These are phyloP conservation scores for Phyllotis vaccarum DNA, from an alignment of 2,797 vertebrate species.

Conservation along the genomic window DNA sequence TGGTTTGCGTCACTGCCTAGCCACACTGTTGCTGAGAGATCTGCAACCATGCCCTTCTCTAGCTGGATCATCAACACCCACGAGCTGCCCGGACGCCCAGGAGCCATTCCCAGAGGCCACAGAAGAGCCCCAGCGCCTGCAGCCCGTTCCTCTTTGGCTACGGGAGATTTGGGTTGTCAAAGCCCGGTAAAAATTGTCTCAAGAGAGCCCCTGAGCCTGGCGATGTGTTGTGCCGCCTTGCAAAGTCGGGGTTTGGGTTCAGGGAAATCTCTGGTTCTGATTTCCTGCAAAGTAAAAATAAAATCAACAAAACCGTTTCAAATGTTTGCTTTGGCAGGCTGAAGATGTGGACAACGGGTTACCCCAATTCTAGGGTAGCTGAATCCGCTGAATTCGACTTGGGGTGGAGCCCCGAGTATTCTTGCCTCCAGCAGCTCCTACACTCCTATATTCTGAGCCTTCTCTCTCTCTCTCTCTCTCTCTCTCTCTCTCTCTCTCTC, in stretches of 20 bases:
- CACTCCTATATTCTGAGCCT: not conserved
- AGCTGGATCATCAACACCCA: not conserved
- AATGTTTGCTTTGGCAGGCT: slow-evolving; percentile 4
- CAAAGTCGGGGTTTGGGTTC: not conserved
- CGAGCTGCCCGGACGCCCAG: not conserved
- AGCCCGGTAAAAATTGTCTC: not conserved
- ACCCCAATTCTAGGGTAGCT: not conserved
- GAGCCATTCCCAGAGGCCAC: slow-evolving; percentile 38
- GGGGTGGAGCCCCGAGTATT: not conserved
- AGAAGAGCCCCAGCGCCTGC: not conserved
- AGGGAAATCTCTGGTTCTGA: not conserved
- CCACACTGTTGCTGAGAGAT: not conserved
- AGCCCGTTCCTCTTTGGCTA: not conserved
- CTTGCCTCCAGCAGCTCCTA: not conserved
- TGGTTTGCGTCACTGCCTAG: not conserved
- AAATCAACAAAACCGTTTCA: not conserved
- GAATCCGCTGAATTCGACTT: not conserved
- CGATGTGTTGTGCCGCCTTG: fast-evolving
- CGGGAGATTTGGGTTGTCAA: not conserved
- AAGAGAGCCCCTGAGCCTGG: not conserved
- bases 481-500: not conserved
- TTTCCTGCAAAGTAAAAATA: slow-evolving; percentile 58
- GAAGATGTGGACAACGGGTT: not conserved
- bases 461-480: not conserved
- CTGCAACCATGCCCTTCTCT: not conserved